Conservation (phyloP, 2,888 invertebrate species). For the Dendrolimus houi region DNA sequence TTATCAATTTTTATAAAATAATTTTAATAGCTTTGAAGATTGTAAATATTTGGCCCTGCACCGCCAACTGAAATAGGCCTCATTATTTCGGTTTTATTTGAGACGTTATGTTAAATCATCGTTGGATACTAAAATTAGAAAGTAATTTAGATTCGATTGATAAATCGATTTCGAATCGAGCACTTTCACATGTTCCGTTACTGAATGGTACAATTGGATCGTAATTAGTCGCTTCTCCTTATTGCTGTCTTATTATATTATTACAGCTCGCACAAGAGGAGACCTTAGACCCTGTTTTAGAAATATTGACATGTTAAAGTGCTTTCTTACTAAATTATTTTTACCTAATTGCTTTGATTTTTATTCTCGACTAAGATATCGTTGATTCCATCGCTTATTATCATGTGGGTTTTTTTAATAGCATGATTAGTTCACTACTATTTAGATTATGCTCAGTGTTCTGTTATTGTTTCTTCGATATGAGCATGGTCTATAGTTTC, state of each 20-base stretch:
- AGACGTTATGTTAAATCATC: conserved; percentile 20
- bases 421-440: conserved; percentile 47
- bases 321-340: background rate
- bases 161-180: background rate
- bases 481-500: conserved; percentile 27
- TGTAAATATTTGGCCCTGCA: conserved; percentile 16
- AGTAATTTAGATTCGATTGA: conserved; percentile 10
- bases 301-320: background rate
- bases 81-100: conserved; percentile 17
- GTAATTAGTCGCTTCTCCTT: too few relatives aligned
- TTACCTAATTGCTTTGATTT: conserved; percentile 32
- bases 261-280: too few relatives aligned
- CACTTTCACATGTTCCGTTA: background rate
- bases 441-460: conserved; percentile 44
- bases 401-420: conserved; percentile 76
- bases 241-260: too few relatives aligned
- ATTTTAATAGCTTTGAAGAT: background rate
- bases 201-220: too few relatives aligned
- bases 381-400: conserved; percentile 53
- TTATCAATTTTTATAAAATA: background rate
- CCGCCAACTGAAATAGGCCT: conserved; percentile 17
- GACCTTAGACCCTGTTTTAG: too few relatives aligned
- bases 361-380: conserved; percentile 27
- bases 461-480: conserved; percentile 16
- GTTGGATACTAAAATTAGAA: conserved; percentile 15